A percentile compares a stretch with the other conserved stretches of the same genome.
phyloP scores from a whole-genome alignment of 2,113 vertebrate genomes.

The Burhinus bistriatus region DNA sequence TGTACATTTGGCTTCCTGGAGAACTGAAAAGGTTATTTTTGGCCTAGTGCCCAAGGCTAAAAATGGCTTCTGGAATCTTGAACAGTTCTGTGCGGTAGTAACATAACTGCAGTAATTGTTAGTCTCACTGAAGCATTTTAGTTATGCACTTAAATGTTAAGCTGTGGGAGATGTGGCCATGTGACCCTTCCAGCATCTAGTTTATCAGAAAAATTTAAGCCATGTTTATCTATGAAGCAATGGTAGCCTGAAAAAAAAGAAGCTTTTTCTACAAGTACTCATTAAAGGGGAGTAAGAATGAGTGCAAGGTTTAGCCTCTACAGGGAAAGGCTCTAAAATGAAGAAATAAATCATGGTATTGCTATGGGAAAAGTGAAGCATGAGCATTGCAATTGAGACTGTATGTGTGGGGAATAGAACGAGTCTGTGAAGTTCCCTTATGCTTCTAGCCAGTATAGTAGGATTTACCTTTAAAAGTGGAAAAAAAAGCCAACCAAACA shows the following conservation, averaged over 20 bases:
- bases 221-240: neutral
- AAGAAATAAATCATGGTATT: neutral
- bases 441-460: neutral
- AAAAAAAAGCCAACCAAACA: neutral
- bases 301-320: neutral
- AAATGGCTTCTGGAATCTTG: slow-evolving; percentile 64
- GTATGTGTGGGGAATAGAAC: neutral
- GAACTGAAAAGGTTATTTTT: slow-evolving; percentile 20
- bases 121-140: slow-evolving; percentile 27
- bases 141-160: slow-evolving; percentile 10
- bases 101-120: neutral
- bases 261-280: neutral
- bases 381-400: neutral
- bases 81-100: neutral
- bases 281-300: neutral
- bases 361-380: neutral
- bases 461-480: neutral
- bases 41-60: slow-evolving; percentile 33
- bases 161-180: neutral
- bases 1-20: slow-evolving; percentile 27
- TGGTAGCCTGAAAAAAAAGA: neutral
- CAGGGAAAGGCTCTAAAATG: neutral
- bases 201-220: slow-evolving; percentile 41
- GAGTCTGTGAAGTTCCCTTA: neutral
- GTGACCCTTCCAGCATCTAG: neutral